phyloP scores from a whole-genome alignment of 2,113 vertebrate species.

The Glaucidium brasilianum region DNA sequence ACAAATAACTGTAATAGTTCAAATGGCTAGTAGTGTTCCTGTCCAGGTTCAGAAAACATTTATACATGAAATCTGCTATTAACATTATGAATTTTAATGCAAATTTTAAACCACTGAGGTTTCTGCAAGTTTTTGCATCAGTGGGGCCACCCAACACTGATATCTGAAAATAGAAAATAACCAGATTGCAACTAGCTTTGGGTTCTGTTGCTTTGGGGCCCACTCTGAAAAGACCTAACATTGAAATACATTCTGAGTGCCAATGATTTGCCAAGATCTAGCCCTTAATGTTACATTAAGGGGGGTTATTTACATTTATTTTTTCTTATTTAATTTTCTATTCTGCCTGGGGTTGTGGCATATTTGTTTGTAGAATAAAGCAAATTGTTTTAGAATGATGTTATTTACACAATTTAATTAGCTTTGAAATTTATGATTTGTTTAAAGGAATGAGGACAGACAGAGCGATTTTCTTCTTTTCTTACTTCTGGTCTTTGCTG shows the following conservation, averaged over 20 bases:
- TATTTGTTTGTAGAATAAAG: neutral
- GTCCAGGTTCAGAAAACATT: neutral
- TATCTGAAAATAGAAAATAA: neutral
- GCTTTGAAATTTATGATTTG: neutral
- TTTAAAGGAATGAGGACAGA: neutral
- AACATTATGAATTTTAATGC: neutral
- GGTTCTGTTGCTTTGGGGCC: neutral
- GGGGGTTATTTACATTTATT: neutral
- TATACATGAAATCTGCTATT: neutral
- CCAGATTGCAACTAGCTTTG: neutral
- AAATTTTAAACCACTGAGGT: neutral
- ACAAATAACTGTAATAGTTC: neutral
- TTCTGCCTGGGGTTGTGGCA: neutral
- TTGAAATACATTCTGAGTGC: neutral
- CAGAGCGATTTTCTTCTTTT: neutral
- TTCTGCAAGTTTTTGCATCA: neutral
- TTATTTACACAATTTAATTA: neutral
- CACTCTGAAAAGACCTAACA: neutral
- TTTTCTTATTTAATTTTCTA: neutral
- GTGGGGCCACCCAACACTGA: neutral
- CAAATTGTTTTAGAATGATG: neutral
- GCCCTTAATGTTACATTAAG: neutral
- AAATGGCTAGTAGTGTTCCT: neutral
- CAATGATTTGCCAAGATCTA: neutral
- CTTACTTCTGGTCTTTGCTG: neutral